Evolutionary conservation across 53 echinoderm and acorn worm genomes (phyloP).

Genomic region (Henricia sp.): DNA sequence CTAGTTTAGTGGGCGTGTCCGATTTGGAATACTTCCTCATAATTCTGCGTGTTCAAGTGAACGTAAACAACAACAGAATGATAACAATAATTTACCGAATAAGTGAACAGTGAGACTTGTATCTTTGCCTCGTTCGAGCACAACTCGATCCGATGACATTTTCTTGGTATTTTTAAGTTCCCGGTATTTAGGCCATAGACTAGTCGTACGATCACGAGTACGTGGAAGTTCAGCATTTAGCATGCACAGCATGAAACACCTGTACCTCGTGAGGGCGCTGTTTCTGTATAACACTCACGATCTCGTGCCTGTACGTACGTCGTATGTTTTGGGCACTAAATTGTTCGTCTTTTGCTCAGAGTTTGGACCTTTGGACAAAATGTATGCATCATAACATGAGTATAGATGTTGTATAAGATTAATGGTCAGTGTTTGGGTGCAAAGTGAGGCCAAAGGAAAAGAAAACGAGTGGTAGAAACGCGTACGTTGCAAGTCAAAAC

Average conservation of each 20-base stretch:
- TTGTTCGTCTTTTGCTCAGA: no score
- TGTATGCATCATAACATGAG: background rate
- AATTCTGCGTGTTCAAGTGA: background rate
- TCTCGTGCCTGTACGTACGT: no score
- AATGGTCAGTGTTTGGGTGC: background rate
- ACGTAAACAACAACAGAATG: background rate
- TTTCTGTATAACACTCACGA: no score
- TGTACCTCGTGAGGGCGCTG: no score
- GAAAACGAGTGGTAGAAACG: background rate
- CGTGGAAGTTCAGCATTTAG: background rate
- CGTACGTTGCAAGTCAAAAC: background rate
- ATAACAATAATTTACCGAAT: conserved; percentile 51
- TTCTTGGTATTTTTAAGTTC: background rate
- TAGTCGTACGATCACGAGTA: no score
- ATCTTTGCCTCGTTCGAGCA: conserved; percentile 46
- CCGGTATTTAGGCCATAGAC: background rate
- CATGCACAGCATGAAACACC: background rate
- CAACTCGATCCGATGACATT: conserved; percentile 46
- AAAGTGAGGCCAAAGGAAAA: background rate
- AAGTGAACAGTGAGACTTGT: conserved; percentile 66
- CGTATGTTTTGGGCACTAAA: no score
- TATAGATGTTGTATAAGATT: background rate
- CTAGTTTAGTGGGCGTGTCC: background rate
- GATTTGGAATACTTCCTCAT: background rate
- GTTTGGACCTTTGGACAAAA: no score